Evolutionary conservation across 2,888 invertebrate genomes (phyloP).

Genomic region (Gonocerus acuteangulatus): DNA sequence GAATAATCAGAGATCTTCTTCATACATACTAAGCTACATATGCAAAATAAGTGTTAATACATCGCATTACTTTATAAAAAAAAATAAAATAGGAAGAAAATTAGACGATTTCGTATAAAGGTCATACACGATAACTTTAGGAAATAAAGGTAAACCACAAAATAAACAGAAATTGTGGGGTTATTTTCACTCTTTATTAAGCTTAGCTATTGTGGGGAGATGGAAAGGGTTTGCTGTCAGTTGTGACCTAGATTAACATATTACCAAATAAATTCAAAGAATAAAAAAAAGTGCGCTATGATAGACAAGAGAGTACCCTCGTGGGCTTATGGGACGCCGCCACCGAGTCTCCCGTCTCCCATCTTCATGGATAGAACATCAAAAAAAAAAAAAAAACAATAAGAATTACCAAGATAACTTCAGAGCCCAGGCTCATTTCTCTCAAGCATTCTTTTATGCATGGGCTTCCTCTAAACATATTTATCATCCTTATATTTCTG

Average conservation of each 20-base stretch:
- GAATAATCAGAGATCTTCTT: slow-evolving; percentile 14
- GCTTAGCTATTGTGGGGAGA: not conserved
- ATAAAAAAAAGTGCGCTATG: not conserved
- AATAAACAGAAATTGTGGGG: slow-evolving; percentile 2
- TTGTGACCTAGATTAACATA: not conserved
- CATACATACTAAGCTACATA: slow-evolving; percentile 13
- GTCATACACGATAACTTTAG: not conserved
- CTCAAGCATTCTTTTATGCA: slow-evolving; percentile 17
- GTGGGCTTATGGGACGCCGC: no score
- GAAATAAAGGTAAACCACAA: not conserved
- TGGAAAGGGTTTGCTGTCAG: not conserved
- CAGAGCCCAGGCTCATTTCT: not conserved
- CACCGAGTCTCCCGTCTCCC: no score
- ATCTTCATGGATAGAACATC: slow-evolving; percentile 14
- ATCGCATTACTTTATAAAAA: slow-evolving; percentile 8
- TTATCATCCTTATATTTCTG: no score
- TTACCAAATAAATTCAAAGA: no score
- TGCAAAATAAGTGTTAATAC: slow-evolving; percentile 12
- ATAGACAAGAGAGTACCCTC: not conserved
- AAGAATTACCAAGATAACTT: slow-evolving; percentile 18
- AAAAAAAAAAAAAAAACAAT: slow-evolving; percentile 8
- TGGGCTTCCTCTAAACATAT: no score
- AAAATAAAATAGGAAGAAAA: not conserved
- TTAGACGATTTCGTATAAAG: not conserved
- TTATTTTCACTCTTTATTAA: slow-evolving; percentile 11